Percentiles rank a stretch among this genome's conserved stretches.
Conservation (phyloP, 2,888 invertebrate genomes). For the Caenorhabditis afra region DNA sequence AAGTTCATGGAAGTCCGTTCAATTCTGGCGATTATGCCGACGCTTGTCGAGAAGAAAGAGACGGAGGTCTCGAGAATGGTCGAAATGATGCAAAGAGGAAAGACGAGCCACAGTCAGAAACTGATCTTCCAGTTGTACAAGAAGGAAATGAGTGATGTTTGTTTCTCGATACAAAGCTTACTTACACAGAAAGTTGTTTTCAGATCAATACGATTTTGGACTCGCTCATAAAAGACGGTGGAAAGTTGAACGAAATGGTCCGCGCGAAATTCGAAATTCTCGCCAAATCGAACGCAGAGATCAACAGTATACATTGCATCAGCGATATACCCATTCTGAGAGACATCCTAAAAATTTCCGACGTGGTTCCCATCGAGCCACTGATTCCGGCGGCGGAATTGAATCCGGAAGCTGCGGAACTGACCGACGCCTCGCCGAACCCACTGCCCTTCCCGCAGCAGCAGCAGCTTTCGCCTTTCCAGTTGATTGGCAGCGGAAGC, state of each 20-base stretch:
- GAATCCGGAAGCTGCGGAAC: background rate
- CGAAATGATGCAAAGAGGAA: constrained; percentile 26
- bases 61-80: constrained; percentile 15
- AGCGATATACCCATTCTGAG: background rate
- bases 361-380: background rate
- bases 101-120: constrained; percentile 15
- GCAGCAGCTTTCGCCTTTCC: too few relatives aligned
- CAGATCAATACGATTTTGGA: constrained; percentile 8
- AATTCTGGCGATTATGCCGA: constrained; percentile 8
- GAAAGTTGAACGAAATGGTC: constrained; percentile 9
- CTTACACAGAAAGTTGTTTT: background rate
- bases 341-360: constrained; percentile 13
- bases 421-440: background rate
- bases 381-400: background rate
- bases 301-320: background rate
- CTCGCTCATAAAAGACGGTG: background rate
- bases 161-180: background rate
- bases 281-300: background rate
- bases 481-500: too few relatives aligned
- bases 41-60: constrained; percentile 13
- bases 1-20: constrained; percentile 1
- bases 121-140: constrained; percentile 23
- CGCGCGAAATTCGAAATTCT: background rate
- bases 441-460: background rate
- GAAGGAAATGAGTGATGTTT: constrained; percentile 8